phyloP scores from a whole-genome alignment of 2,797 vertebrate genomes.

The Neosilurus hyrtlii region DNA sequence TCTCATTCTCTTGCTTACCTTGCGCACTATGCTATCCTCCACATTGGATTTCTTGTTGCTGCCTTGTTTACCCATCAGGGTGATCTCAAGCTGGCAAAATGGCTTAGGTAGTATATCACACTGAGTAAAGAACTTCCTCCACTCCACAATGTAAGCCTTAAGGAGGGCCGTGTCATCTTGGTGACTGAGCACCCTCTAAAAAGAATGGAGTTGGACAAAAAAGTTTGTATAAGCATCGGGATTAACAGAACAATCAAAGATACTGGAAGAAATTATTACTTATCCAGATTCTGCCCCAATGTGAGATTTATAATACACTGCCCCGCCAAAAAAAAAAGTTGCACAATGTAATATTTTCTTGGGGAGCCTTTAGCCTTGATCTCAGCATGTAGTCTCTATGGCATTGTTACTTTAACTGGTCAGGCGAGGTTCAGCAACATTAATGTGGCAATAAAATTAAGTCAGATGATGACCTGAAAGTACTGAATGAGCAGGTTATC shows the following conservation, averaged over 20 bases:
- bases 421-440: no score
- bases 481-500: no score
- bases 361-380: no score
- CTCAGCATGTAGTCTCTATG: no score
- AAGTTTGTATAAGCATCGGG: not conserved
- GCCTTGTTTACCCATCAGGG: slow-evolving; percentile 83
- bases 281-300: not conserved
- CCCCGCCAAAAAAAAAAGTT: no score
- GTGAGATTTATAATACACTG: not conserved
- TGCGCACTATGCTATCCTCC: slow-evolving; percentile 95
- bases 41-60: slow-evolving; percentile 95
- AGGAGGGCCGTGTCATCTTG: slow-evolving; percentile 94
- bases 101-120: slow-evolving; percentile 96
- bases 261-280: not conserved
- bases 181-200: slow-evolving; percentile 91
- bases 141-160: slow-evolving; percentile 95
- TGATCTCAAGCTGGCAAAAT: slow-evolving; percentile 95
- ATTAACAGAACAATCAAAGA: not conserved
- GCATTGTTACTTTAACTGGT: no score
- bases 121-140: slow-evolving; percentile 98
- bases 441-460: no score
- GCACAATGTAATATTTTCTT: no score
- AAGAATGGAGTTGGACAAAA: slow-evolving; percentile 45
- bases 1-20: slow-evolving; percentile 73
- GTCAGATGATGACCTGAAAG: no score